Conservation (phyloP, 2,797 vertebrate genomes). For the Anguilla marmorata region DNA sequence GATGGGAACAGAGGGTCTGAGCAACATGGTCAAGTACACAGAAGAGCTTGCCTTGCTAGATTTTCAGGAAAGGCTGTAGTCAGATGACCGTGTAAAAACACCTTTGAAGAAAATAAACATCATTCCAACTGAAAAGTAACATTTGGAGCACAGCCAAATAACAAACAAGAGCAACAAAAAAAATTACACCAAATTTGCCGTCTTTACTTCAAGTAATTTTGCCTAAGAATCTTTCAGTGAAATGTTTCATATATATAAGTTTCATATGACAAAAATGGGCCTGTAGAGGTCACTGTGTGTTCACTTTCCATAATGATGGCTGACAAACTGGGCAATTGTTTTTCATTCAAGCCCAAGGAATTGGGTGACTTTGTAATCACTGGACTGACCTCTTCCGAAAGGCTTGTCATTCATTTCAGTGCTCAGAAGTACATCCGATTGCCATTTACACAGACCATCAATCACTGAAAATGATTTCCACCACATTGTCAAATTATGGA, state of each 20-base stretch:
- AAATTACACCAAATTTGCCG: not conserved
- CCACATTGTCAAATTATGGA: not conserved
- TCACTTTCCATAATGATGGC: not conserved
- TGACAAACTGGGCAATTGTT: not conserved
- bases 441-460: slow-evolving; percentile 5
- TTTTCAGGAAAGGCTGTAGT: slow-evolving; percentile 26
- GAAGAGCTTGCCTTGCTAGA: slow-evolving; percentile 31
- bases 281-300: not conserved
- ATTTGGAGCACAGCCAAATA: not conserved
- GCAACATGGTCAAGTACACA: slow-evolving; percentile 18
- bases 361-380: not conserved
- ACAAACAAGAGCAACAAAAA: not conserved
- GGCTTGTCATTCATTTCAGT: not conserved
- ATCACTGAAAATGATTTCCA: not conserved
- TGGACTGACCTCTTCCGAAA: not conserved
- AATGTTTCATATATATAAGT: not conserved
- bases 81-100: slow-evolving; percentile 23
- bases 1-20: not conserved
- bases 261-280: not conserved
- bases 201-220: not conserved
- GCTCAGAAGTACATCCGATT: not conserved
- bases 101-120: slow-evolving; percentile 21
- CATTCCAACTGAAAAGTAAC: slow-evolving; percentile 18
- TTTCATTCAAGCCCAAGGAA: not conserved
- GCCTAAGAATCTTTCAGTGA: not conserved